A percentile compares a stretch with the other conserved stretches of the same genome.
Conservation (phyloP, 2,113 vertebrate genomes). For the Carassius gibelio region DNA sequence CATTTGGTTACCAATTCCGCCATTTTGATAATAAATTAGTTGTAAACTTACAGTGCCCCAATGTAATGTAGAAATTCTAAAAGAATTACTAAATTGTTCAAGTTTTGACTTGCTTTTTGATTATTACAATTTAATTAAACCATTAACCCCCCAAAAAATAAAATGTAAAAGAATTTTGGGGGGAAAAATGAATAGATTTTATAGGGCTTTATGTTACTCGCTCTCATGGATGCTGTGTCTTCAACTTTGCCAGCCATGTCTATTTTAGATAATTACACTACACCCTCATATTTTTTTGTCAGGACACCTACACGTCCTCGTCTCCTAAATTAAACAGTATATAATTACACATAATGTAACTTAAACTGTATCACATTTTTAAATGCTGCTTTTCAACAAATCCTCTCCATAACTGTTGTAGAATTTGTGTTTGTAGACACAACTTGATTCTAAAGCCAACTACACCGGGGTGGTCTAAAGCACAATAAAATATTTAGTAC, state of each 20-base stretch:
- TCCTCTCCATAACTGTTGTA: background rate
- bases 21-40: background rate
- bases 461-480: slow-evolving; percentile 4
- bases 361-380: background rate
- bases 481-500: slow-evolving; percentile 14
- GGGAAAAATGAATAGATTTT: background rate
- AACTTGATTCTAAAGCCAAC: background rate
- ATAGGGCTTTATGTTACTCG: background rate
- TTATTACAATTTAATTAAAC: background rate
- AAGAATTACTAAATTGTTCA: background rate
- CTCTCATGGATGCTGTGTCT: background rate
- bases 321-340: slow-evolving; percentile 2
- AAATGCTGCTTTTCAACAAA: background rate
- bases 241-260: background rate
- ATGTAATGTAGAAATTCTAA: background rate
- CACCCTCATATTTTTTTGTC: background rate
- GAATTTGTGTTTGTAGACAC: background rate
- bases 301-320: background rate
- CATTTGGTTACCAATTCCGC: background rate
- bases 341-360: background rate
- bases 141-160: background rate
- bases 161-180: too few species aligned
- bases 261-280: slow-evolving; percentile 2
- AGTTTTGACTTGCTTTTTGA: background rate
- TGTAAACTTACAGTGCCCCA: background rate